Percentiles rank a stretch among this genome's conserved stretches.
These are phyloP conservation scores for Ramphastos sulfuratus DNA, from an alignment of 2,113 vertebrate genomes.

Conservation along the genomic window DNA sequence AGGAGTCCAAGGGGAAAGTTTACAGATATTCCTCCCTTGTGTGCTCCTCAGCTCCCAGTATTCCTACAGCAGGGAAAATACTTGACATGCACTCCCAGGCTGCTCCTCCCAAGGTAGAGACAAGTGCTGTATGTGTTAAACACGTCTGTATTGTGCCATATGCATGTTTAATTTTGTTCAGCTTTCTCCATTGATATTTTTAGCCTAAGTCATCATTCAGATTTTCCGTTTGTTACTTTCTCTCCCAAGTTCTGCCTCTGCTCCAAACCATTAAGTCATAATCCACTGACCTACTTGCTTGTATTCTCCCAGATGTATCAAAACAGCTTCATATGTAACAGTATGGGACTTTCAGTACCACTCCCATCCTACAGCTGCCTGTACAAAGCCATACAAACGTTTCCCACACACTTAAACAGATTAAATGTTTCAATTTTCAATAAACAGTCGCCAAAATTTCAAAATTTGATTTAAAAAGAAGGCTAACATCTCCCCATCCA, in stretches of 20 bases:
- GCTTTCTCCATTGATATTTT: conserved; percentile 24
- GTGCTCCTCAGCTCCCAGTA: background rate
- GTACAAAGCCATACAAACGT: conserved; percentile 23
- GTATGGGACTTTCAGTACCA: background rate
- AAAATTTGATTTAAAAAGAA: conserved; percentile 14
- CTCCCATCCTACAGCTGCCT: conserved; percentile 35
- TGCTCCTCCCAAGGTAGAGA: background rate
- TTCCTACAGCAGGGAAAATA: background rate
- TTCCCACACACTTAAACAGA: conserved; percentile 1
- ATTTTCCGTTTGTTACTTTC: conserved; percentile 32
- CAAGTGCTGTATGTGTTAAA: background rate
- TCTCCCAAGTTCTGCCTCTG: conserved; percentile 15
- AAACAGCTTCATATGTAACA: background rate
- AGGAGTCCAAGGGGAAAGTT: background rate
- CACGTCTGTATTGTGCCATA: background rate
- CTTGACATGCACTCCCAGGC: background rate
- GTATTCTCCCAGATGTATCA: conserved; percentile 24
- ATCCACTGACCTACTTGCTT: conserved; percentile 42
- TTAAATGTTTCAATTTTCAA: background rate
- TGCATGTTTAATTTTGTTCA: background rate
- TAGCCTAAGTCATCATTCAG: conserved; percentile 15
- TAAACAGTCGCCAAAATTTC: background rate
- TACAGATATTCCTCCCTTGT: background rate
- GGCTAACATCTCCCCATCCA: background rate
- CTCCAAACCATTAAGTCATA: conserved; percentile 45